Evolutionary conservation across 2,888 invertebrate genomes (phyloP), one percentile per base, ranked within the genome.

Genomic region (Pedicia rivosa): DNA sequence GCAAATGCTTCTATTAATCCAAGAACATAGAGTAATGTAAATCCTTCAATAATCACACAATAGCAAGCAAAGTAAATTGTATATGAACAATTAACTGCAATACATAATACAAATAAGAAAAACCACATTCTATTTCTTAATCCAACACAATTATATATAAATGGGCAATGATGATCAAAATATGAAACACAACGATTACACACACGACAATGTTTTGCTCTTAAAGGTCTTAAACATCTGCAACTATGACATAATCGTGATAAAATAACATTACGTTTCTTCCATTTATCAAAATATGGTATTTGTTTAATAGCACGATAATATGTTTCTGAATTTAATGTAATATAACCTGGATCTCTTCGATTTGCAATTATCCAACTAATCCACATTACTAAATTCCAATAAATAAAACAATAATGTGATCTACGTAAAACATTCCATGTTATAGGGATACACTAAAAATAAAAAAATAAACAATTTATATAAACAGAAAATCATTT

Each of bases 101-200:
- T 77, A 49, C 83, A 81, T 67, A 83, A 72, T 2, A 88, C 84
- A 56, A 90, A 90, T 38, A 86, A 61, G 56, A 87, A 83, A 65
- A 91, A 91, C 88, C 90, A 91, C 68, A 86, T 83, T 51, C 91
- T 74, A 62, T 92, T 92, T 41, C 80, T 73, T 26, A 90, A 66
- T 2, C 92, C 92, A 13, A 92, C 87, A 57, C 92, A 92, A 57
- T 92, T 92, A 62, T 90, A 87, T 48, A 92, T 88, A 55, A 91
- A 92, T 0, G 91, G 91, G 55, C 92, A 92, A 56, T 92, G 91
- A 60, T 92, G 91, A 56, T 92, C 91, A 53, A 91, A 90, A 56
- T 88, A 86, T 2, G 77, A 75, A 3, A 87, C 82, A 53, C 86
- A 86, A 39, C 86, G 73, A 55, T 90, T 88, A 63, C 91, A 92